Percentiles rank a stretch among this genome's conserved stretches.
These are phyloP conservation scores for Neodontobutis hainanensis DNA, from an alignment of 2,113 vertebrate genomes.

Conservation along the genomic window DNA sequence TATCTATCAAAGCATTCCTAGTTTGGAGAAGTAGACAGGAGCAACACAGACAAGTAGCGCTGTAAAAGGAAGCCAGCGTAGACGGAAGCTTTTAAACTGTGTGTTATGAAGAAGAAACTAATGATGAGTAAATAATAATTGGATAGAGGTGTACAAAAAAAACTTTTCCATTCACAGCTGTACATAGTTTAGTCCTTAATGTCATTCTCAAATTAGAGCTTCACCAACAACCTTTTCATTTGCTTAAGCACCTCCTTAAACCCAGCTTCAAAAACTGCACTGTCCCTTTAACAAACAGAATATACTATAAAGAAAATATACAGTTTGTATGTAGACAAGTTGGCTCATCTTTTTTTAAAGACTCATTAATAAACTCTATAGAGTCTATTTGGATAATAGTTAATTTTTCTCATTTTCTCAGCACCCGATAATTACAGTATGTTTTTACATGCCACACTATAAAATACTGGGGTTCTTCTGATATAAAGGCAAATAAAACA, in stretches of 20 bases:
- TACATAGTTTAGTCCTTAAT: no score
- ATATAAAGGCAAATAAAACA: slow-evolving; percentile 46
- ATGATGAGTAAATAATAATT: no score
- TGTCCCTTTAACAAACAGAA: slow-evolving; percentile 10
- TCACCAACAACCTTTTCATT: no score
- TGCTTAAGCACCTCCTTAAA: neutral
- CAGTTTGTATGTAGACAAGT: slow-evolving; percentile 31
- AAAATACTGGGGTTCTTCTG: slow-evolving; percentile 23
- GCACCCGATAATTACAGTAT: slow-evolving; percentile 31
- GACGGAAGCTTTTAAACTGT: no score
- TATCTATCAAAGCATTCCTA: no score
- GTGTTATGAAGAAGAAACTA: no score
- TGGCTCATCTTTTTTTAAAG: slow-evolving; percentile 36
- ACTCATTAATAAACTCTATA: slow-evolving; percentile 47
- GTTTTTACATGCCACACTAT: slow-evolving; percentile 57
- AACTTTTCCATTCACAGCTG: no score
- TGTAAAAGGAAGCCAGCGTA: no score
- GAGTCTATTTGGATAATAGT: slow-evolving; percentile 55
- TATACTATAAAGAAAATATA: slow-evolving; percentile 22
- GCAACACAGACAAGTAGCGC: no score
- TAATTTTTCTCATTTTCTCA: slow-evolving; percentile 24
- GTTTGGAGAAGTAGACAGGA: no score
- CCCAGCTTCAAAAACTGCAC: neutral
- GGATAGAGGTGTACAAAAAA: no score
- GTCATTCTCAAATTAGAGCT: no score